Evolutionary conservation across 2,888 invertebrate genomes (phyloP).

Genomic region (Meiosimyza decipiens): DNA sequence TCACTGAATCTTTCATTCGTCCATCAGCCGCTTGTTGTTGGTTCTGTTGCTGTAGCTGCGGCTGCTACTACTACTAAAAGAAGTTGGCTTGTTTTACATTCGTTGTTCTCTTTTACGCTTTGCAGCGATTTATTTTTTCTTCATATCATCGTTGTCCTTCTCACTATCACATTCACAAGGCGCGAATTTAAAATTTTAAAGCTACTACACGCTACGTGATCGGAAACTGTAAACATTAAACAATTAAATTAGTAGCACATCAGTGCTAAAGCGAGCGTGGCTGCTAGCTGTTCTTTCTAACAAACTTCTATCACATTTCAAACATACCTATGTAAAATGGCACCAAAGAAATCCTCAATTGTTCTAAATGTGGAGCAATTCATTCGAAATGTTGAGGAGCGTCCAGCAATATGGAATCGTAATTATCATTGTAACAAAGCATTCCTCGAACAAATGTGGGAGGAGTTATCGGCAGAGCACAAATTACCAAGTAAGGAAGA

Average conservation of each 20-base stretch:
- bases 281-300: too few relatives aligned
- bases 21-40: slow-evolving; percentile 23
- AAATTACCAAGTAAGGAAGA: slow-evolving; percentile 62
- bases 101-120: slow-evolving; percentile 24
- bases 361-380: slow-evolving; percentile 66
- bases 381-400: slow-evolving; percentile 65
- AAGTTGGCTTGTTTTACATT: slow-evolving; percentile 10
- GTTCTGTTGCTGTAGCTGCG: slow-evolving; percentile 5
- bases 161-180: too few relatives aligned
- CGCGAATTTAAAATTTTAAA: too few relatives aligned
- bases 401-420: slow-evolving; percentile 67
- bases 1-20: slow-evolving; percentile 21
- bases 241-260: too few relatives aligned
- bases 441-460: slow-evolving; percentile 67
- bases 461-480: slow-evolving; percentile 63
- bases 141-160: too few relatives aligned
- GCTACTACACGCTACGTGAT: too few relatives aligned
- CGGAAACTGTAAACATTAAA: too few relatives aligned
- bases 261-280: too few relatives aligned
- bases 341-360: slow-evolving; percentile 65
- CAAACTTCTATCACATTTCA: too few relatives aligned
- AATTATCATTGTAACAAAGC: slow-evolving; percentile 67
- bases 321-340: slow-evolving; percentile 49
- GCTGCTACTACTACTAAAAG: slow-evolving; percentile 21
- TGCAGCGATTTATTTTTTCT: background rate